phyloP scores from a whole-genome alignment of 1,140 invertebrate species.

The Propsilocerus akamusi region DNA sequence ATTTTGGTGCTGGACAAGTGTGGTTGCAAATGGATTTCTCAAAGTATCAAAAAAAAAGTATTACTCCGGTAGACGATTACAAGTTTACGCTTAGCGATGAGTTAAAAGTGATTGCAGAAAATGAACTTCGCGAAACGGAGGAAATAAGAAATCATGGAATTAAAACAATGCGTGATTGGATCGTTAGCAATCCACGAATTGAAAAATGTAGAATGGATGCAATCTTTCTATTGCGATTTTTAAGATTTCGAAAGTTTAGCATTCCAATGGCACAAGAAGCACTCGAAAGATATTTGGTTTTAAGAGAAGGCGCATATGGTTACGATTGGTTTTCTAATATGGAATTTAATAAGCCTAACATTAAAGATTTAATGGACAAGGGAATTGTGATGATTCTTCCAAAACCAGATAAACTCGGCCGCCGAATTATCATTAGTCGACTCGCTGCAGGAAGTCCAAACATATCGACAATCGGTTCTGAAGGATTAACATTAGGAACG shows the following conservation, averaged over 20 bases:
- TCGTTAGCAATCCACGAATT: conserved; percentile 50
- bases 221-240: conserved; percentile 54
- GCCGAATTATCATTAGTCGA: neutral
- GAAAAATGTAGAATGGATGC: conserved; percentile 47
- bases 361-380: neutral
- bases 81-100: conserved; percentile 34
- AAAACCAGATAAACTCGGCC: neutral
- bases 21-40: too few species aligned
- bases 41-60: conserved; percentile 16
- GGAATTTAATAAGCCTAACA: neutral
- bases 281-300: conserved; percentile 60
- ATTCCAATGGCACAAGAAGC: conserved; percentile 64
- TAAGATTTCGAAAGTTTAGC: conserved; percentile 65
- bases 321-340: neutral
- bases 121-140: conserved; percentile 50
- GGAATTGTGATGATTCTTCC: neutral
- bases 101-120: conserved; percentile 38
- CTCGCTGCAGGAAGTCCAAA: neutral
- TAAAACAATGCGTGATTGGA: conserved; percentile 46
- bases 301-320: conserved; percentile 32
- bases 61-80: conserved; percentile 39
- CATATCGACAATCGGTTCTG: neutral
- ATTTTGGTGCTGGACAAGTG: too few species aligned
- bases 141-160: conserved; percentile 42
- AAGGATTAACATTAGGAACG: neutral